Conservation (phyloP, 1,140 invertebrate species). For the Stegodyphus dumicola region DNA sequence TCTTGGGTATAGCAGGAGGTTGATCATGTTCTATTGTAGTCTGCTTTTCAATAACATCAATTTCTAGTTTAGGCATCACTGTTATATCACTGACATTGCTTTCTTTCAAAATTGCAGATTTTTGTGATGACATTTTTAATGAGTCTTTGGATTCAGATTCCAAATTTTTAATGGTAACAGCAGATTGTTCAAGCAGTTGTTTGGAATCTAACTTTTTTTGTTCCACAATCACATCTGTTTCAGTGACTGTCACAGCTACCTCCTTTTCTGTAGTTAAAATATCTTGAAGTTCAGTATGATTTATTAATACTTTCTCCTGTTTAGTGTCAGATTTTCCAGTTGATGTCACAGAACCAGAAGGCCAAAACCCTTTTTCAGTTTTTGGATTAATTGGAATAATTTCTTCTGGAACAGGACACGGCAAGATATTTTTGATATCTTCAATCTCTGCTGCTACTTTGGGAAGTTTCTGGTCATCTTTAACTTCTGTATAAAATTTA, state of each 20-base stretch:
- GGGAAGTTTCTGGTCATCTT: background rate
- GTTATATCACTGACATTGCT: background rate
- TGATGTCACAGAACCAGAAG: background rate
- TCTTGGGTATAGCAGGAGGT: conserved; percentile 53
- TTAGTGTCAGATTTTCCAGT: background rate
- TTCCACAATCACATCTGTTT: background rate
- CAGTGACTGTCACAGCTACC: background rate
- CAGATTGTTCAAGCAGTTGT: too few relatives aligned
- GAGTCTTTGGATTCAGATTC: too few relatives aligned
- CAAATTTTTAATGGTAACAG: too few relatives aligned
- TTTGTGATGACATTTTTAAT: too few relatives aligned
- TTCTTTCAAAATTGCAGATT: too few relatives aligned
- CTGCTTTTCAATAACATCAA: background rate
- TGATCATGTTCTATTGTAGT: background rate
- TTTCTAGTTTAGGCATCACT: background rate
- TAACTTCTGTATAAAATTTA: conserved; percentile 40
- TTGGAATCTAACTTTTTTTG: too few relatives aligned
- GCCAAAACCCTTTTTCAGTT: conserved; percentile 2
- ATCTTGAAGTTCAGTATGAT: background rate
- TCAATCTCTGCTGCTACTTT: background rate
- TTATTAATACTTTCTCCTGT: background rate
- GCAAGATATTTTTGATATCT: background rate
- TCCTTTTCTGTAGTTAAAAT: background rate
- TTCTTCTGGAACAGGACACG: conserved; percentile 51
- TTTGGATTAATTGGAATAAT: conserved; percentile 26